Percentiles rank a stretch among this genome's conserved stretches.
phyloP scores from a whole-genome alignment of 1,140 invertebrate species.

The Heliconius himera region DNA sequence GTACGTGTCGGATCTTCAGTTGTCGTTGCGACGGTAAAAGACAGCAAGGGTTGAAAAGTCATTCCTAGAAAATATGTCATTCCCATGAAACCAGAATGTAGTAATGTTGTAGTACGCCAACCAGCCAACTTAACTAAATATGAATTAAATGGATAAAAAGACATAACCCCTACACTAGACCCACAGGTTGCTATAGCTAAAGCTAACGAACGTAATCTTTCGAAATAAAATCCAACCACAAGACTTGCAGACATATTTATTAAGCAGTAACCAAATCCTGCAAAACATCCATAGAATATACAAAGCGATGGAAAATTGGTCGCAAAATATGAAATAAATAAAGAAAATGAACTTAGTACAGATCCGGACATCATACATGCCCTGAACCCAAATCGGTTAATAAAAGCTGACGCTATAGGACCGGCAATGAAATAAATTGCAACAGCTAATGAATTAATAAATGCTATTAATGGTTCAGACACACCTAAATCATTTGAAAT shows the following conservation, averaged over 20 bases:
- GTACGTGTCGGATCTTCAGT: slow-evolving; percentile 67
- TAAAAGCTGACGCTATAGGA: slow-evolving; percentile 88
- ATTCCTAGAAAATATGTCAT: slow-evolving; percentile 66
- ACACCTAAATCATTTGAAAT: slow-evolving; percentile 58
- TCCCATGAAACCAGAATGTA: slow-evolving; percentile 84
- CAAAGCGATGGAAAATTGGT: slow-evolving; percentile 53
- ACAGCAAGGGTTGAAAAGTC: slow-evolving; percentile 64
- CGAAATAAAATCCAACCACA: slow-evolving; percentile 91
- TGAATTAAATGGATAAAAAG: slow-evolving; percentile 86
- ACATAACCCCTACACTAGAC: slow-evolving; percentile 89
- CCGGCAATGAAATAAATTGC: slow-evolving; percentile 82
- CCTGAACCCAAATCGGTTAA: slow-evolving; percentile 89
- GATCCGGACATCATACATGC: slow-evolving; percentile 86
- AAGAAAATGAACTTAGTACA: slow-evolving; percentile 58
- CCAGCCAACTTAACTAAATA: slow-evolving; percentile 85
- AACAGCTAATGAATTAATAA: slow-evolving; percentile 68
- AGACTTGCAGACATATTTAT: slow-evolving; percentile 84
- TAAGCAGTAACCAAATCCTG: slow-evolving; percentile 92
- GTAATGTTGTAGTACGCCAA: slow-evolving; percentile 88
- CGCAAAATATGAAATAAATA: slow-evolving; percentile 66
- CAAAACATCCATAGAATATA: slow-evolving; percentile 69
- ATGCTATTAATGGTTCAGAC: slow-evolving; percentile 55
- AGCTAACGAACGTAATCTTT: slow-evolving; percentile 88
- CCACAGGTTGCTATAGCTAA: slow-evolving; percentile 91
- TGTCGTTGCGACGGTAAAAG: slow-evolving; percentile 61